Base-by-base conservation (phyloP, 2,797 vertebrate genomes). In the Sciurus vulgaris region DNA sequence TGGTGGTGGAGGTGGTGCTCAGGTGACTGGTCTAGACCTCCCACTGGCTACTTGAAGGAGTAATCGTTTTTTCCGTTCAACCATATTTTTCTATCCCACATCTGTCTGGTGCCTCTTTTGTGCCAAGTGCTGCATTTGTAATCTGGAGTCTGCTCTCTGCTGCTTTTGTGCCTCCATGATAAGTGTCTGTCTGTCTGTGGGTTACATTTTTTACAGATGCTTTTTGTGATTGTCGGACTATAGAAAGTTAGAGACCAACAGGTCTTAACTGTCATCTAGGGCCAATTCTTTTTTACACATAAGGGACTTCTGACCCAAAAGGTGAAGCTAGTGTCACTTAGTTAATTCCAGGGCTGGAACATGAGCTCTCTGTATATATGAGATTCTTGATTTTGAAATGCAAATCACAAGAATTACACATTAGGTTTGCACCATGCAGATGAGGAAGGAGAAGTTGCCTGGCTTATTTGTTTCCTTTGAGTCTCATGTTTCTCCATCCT, bases 61-160 rank as follows among this genome's bases (percentile, higher is more conserved):
- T 51, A 5, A 56, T 38, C 17, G 1, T 54, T 10, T 77, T 90
- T 90, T 77, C 82, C 78, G 28, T 38, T 86, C 79, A 76, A 1
- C 13, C 26, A 4, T 12, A 9, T 3, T 79, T 93, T 81, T 77
- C 82, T 18, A 28, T 51, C 28, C 51, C 61, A 1, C 14, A 7
- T n/a, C 82, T 93, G 85, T 20, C 54, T 67, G 49, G n/a, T 72
- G 59, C 61, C 63, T 81, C 38, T 78, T 78, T 65, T 82, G 94
- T 97, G 95, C 86, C 69, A 84, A 85, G 65, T 0, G 4, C 86
- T 93, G 78, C 76, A 3, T 94, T 41, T 96, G 73, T 95, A 87
- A 59, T 82, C 28, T 93, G 72, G 77, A 24, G 30, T 41, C 96
- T 59, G 72, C 73, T 79, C 33, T 59, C n/a, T n/a, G 88, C 83